Evolutionary conservation across 2,888 invertebrate species (phyloP).

Genomic region (Tholera decimalis): DNA sequence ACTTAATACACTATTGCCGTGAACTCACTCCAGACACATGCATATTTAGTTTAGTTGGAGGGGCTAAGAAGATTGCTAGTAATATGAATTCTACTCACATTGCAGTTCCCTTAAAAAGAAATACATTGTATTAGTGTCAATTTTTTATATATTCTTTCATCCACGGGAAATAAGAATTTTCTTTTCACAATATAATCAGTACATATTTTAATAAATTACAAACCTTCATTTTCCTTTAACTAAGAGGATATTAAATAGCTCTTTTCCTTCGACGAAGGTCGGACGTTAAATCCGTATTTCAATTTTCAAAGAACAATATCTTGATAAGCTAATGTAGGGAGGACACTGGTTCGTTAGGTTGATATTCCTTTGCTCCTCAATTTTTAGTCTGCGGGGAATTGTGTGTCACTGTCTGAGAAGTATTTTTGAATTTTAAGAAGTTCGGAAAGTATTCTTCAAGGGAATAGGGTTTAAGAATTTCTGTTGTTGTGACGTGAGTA

Average conservation of each 20-base stretch:
- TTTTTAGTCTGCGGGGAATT: slow-evolving; percentile 22
- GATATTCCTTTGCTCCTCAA: slow-evolving; percentile 45
- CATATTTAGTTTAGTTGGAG: no score
- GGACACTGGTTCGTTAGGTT: slow-evolving; percentile 53
- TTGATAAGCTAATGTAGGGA: slow-evolving; percentile 50
- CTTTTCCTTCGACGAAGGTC: slow-evolving; percentile 3
- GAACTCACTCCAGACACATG: no score
- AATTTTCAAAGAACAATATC: slow-evolving; percentile 59
- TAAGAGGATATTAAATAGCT: slow-evolving; percentile 24
- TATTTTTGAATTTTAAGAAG: slow-evolving; percentile 25
- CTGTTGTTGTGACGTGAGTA: background rate
- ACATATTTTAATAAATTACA: slow-evolving; percentile 3
- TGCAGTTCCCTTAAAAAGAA: no score
- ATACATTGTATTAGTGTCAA: no score
- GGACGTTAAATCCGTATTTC: slow-evolving; percentile 39
- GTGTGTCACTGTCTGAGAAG: slow-evolving; percentile 51
- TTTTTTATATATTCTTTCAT: no score
- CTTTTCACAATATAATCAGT: slow-evolving; percentile 5
- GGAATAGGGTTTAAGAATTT: background rate
- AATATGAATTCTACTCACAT: no score
- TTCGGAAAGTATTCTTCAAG: background rate
- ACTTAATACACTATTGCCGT: no score
- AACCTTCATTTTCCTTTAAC: slow-evolving; percentile 1
- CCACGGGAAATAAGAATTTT: background rate
- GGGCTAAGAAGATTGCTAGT: no score